phyloP scores from a whole-genome alignment of 2,113 vertebrate species.

The Pavo muticus region DNA sequence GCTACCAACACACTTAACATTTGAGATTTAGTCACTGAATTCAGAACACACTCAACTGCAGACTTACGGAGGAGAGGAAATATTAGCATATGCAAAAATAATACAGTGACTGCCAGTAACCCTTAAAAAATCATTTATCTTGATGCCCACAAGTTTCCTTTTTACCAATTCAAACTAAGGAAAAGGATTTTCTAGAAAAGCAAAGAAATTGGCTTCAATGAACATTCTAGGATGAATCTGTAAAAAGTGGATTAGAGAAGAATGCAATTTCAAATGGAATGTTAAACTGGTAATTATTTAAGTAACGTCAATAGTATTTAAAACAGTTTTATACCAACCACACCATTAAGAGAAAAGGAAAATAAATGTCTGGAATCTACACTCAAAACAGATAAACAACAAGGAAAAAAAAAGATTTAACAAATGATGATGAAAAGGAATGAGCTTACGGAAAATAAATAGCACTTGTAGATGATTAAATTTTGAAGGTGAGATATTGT shows the following conservation, averaged over 20 bases:
- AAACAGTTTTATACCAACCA: not conserved
- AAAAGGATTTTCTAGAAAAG: not conserved
- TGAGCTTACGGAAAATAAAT: slow-evolving; percentile 50
- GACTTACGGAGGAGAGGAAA: not conserved
- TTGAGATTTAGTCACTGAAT: not conserved
- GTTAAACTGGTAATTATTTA: not conserved
- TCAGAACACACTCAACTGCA: not conserved
- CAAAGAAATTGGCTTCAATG: not conserved
- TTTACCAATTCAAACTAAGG: not conserved
- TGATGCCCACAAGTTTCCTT: not conserved
- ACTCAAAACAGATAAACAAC: slow-evolving; percentile 14
- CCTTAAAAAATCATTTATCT: not conserved
- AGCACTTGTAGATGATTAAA: slow-evolving; percentile 49
- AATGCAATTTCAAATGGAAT: not conserved
- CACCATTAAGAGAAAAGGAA: not conserved
- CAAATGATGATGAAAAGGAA: slow-evolving; percentile 24
- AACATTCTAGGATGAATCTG: not conserved
- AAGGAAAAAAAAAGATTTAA: not conserved
- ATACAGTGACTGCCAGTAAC: not conserved
- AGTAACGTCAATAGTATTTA: not conserved
- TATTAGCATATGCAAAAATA: not conserved
- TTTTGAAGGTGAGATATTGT: slow-evolving; percentile 50
- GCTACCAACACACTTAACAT: not conserved
- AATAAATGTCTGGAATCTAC: not conserved
- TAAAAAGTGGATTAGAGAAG: not conserved